Base-by-base conservation (phyloP, 2,888 invertebrate species). In the Panzeria rudis region DNA sequence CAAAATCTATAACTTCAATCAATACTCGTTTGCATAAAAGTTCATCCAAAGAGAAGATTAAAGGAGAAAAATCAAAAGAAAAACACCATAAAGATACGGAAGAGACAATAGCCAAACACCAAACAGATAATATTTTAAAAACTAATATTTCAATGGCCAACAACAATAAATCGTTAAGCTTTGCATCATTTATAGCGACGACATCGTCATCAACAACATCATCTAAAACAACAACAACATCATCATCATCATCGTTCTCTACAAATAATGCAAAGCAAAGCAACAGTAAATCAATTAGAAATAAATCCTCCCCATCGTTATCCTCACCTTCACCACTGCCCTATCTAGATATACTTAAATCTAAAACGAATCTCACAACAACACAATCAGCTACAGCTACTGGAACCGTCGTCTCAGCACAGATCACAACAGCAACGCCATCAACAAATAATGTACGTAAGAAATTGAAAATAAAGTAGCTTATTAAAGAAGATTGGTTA, bases 401-500 rank as follows among this genome's bases (percentile, higher is more conserved):
- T 52, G 17, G 56, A 50, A 32, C 32, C 20, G 25, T n/a, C 6
- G 35, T 20, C 8, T 15, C 61, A 32, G 29, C 62, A n/a, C 71
- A 54, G 13, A 44, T 15, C 15, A 54, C 20, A 25, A 61, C 54
- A 1, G 76, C 41, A 47, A 38, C 71, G 38, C 56, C 71, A 64
- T 64, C 82, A 56, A 71, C 62, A 44, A 56, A 64, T 66, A 62
- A 83, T 77, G 71, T 77, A 47, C 71, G 76, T 64, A 83, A 83
- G 41, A 83, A 77, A 77, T 29, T 71, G 2, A 76, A 77, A 77
- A 59, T 56, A 71, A 83, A 77, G 71, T 83, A 77, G 76, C 82
- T 52, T 50, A 72, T 64, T 17, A 77, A 72, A 29, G 38, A 64
- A 56, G 82, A 77, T 59, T 83, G 71, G 82, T 50, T 71, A 66